Evolutionary conservation across 2,888 invertebrate genomes (phyloP).

Genomic region (Drosophila anceps): DNA sequence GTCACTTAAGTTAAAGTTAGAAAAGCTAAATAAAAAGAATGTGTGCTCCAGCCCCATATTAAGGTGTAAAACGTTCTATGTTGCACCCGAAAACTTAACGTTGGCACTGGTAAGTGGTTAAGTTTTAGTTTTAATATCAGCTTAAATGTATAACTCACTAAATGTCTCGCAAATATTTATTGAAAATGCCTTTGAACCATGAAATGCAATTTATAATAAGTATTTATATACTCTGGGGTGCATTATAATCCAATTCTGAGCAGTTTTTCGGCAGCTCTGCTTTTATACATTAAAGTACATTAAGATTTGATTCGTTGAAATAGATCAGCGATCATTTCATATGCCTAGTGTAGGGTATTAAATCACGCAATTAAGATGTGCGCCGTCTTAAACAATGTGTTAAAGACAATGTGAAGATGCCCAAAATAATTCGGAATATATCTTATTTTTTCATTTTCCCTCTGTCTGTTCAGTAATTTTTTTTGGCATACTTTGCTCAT

Average conservation of each 20-base stretch:
- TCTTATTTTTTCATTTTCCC: background rate
- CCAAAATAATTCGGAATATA: background rate
- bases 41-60: background rate
- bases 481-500: slow-evolving; percentile 13
- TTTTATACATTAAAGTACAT: background rate
- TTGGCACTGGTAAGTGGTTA: background rate
- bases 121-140: background rate
- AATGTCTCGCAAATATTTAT: background rate
- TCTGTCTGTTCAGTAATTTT: slow-evolving; percentile 11
- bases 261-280: background rate
- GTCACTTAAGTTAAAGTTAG: background rate
- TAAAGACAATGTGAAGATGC: slow-evolving; percentile 2
- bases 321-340: background rate
- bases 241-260: background rate
- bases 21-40: background rate
- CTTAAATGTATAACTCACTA: background rate
- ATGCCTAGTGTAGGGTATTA: background rate
- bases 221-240: background rate
- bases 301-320: background rate
- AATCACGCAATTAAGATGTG: background rate
- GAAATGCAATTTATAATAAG: background rate
- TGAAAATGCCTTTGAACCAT: background rate
- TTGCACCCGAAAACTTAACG: background rate
- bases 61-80: background rate
- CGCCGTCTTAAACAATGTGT: background rate